A percentile compares a stretch with the other conserved stretches of the same genome.
phyloP scores from a whole-genome alignment of 2,797 vertebrate species.

The Podarcis siculus region DNA sequence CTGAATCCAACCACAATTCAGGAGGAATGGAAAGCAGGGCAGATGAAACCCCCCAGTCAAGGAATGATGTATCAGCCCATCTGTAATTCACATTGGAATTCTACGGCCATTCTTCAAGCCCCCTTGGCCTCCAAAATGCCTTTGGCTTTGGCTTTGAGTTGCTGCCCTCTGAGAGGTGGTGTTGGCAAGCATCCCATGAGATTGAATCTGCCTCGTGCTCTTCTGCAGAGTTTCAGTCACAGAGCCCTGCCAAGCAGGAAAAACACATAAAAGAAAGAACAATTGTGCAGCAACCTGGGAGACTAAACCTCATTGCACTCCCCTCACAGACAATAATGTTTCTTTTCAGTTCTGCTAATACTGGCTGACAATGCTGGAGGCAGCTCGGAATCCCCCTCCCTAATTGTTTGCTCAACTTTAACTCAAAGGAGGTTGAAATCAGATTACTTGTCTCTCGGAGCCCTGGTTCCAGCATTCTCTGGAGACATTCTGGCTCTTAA shows the following conservation, averaged over 20 bases:
- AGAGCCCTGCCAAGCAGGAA: background rate
- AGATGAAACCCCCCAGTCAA: background rate
- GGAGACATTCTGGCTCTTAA: conserved; percentile 13
- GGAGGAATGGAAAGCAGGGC: background rate
- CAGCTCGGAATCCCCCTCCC: background rate
- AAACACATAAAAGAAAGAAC: background rate
- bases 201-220: background rate
- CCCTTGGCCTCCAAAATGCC: background rate
- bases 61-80: background rate
- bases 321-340: conserved; percentile 22
- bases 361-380: conserved; percentile 12
- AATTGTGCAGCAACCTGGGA: background rate
- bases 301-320: conserved; percentile 18
- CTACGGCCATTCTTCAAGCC: no score
- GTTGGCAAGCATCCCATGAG: background rate
- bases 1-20: background rate
- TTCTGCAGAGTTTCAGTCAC: background rate
- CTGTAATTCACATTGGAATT: background rate
- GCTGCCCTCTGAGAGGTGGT: background rate
- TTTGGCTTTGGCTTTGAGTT: background rate
- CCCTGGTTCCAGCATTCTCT: conserved; percentile 10
- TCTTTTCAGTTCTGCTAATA: conserved; percentile 21
- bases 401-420: conserved; percentile 32
- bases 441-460: conserved; percentile 25
- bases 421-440: conserved; percentile 29